Percentiles rank a stretch among this genome's conserved stretches.
Conservation (phyloP, 2,797 vertebrate species). For the Hephaestus fuliginosus region DNA sequence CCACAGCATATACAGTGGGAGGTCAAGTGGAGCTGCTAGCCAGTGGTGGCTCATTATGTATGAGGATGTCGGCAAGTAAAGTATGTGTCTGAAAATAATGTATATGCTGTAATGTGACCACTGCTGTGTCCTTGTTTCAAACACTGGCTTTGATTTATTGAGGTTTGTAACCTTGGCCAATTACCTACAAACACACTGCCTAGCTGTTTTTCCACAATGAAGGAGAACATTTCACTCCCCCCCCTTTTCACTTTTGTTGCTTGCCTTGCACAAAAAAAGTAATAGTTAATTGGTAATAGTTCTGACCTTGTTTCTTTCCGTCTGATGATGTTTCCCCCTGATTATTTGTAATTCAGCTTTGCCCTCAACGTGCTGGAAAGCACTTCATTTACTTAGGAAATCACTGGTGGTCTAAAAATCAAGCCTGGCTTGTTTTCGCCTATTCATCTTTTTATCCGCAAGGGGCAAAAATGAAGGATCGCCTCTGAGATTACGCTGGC, state of each 20-base stretch:
- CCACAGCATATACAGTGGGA: constrained; percentile 37
- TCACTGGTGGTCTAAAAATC: constrained; percentile 66
- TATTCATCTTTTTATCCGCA: constrained; percentile 69
- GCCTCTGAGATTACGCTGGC: constrained; percentile 54
- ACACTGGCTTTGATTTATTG: constrained; percentile 72
- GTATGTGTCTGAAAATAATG: constrained; percentile 58
- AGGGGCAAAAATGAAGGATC: constrained; percentile 68
- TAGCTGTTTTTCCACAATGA: constrained; percentile 58
- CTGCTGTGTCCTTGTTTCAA: constrained; percentile 76
- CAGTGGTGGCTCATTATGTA: constrained; percentile 32
- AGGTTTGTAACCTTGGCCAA: constrained; percentile 77
- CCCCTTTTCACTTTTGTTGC: constrained; percentile 60
- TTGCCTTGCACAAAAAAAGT: constrained; percentile 75
- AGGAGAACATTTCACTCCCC: constrained; percentile 51
- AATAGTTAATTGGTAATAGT: constrained; percentile 65
- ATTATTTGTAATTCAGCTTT: constrained; percentile 76
- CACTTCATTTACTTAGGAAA: constrained; percentile 64
- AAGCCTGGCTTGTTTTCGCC: constrained; percentile 55
- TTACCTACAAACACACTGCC: constrained; percentile 62
- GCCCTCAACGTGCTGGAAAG: constrained; percentile 59
- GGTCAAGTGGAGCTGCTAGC: constrained; percentile 51
- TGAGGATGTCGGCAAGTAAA: constrained; percentile 35
- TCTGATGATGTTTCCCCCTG: constrained; percentile 63
- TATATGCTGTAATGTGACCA: constrained; percentile 55
- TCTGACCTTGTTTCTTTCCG: constrained; percentile 75